These are phyloP conservation scores for Brachyptera putata DNA, from an alignment of 2,888 invertebrate genomes.

Conservation along the genomic window DNA sequence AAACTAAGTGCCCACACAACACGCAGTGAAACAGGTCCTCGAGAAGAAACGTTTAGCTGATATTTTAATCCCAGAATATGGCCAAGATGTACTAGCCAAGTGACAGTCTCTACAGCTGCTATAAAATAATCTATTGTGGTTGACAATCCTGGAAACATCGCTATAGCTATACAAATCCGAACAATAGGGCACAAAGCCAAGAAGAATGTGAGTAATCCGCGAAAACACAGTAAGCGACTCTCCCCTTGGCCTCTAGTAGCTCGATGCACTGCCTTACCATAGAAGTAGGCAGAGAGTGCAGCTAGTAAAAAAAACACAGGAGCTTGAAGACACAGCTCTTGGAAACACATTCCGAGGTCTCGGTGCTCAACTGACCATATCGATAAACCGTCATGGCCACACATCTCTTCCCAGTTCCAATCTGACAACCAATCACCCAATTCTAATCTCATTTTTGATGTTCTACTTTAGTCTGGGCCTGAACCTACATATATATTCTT, in stretches of 20 bases:
- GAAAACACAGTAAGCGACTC: conserved; percentile 41
- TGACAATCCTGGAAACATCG: conserved; percentile 38
- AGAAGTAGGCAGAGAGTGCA: conserved; percentile 73
- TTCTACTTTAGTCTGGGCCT: no score
- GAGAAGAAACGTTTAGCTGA: conserved; percentile 52
- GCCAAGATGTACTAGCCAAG: conserved; percentile 80
- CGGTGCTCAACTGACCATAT: conserved; percentile 65
- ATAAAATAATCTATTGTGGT: conserved; percentile 65
- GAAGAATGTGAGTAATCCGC: conserved; percentile 59
- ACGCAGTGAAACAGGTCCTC: conserved; percentile 68
- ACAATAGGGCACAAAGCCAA: conserved; percentile 65
- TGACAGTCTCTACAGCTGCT: conserved; percentile 64
- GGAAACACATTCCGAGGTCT: conserved; percentile 82
- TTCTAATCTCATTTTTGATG: not conserved
- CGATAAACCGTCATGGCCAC: conserved; percentile 65
- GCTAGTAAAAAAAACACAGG: conserved; percentile 71
- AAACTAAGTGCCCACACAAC: conserved; percentile 66
- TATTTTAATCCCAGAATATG: conserved; percentile 63
- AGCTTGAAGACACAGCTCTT: conserved; percentile 72
- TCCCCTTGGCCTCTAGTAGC: conserved; percentile 60
- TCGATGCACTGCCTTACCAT: conserved; percentile 62
- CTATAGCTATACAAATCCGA: conserved; percentile 48
- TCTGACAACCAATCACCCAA: not conserved
- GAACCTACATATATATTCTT: no score
- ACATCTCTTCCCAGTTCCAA: conserved; percentile 46